Evolutionary conservation across 1,140 invertebrate species (phyloP).

Genomic region (Contarinia nasturtii): DNA sequence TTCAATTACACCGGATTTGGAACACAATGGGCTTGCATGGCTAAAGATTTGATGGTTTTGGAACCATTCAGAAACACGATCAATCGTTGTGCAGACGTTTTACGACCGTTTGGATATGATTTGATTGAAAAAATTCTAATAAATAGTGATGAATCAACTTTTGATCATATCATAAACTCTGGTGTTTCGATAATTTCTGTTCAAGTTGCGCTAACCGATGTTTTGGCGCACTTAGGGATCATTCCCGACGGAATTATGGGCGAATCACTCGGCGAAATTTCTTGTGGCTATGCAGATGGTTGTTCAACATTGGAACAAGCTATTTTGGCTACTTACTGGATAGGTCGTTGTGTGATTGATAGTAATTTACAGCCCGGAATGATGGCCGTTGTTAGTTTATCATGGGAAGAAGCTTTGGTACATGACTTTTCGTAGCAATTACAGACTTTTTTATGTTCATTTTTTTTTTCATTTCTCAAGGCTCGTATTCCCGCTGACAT

Average conservation of each 20-base stretch:
- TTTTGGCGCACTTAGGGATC: conserved; percentile 57
- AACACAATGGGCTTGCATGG: conserved; percentile 91
- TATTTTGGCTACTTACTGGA: conserved; percentile 76
- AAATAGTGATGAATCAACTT: conserved; percentile 52
- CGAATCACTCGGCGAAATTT: conserved; percentile 84
- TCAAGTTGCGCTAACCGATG: conserved; percentile 81
- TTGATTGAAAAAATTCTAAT: conserved; percentile 65
- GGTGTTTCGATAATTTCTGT: conserved; percentile 89
- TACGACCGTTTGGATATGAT: conserved; percentile 61
- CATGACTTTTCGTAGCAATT: conserved; percentile 53
- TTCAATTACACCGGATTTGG: conserved; percentile 95
- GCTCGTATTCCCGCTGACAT: conserved; percentile 47
- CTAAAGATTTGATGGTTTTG: conserved; percentile 57
- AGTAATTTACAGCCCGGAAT: conserved; percentile 48
- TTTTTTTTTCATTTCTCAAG: too few species aligned
- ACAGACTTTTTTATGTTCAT: too few species aligned
- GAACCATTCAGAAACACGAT: conserved; percentile 64
- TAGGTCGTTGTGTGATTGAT: conserved; percentile 72
- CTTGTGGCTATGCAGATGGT: conserved; percentile 93
- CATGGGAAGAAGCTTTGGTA: conserved; percentile 65
- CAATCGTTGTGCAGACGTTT: conserved; percentile 46
- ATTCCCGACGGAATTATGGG: conserved; percentile 85
- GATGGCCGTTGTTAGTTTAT: conserved; percentile 76
- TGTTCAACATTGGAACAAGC: conserved; percentile 84
- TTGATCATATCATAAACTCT: conserved; percentile 67